Base-by-base conservation (phyloP, 92 coral and sea anemone species). In the Bergia puertoricense region DNA sequence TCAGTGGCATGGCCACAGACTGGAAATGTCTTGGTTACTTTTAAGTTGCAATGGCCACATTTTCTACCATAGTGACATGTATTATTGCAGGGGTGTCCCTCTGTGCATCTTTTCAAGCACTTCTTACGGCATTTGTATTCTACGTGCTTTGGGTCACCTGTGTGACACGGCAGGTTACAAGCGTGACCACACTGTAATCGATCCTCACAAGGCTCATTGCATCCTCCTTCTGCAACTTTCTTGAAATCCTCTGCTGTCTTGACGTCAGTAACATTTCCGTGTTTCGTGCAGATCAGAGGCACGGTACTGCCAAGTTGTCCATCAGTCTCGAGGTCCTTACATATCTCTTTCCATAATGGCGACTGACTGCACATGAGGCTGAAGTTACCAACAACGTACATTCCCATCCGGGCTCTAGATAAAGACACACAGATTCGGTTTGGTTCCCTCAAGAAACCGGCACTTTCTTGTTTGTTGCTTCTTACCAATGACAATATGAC, bases 351-450 rank as follows among this genome's bases (percentile, higher is more conserved):
- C 96, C 96, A 94, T 50, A 94, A 86, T 9, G 54, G 38, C 79
- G 86, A 85, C 22, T 89, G 72, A 23, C 79, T 83, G 57, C 85
- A 86, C 43, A 94, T 65, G 51, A 94, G 90, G 41, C 45, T 89
- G 86, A 90, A 92, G 51, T 94, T 91, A 5, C 96, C 96, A 42
- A 94, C 86, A 82, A 93, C 91, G 74, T 94, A 94, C 80, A 94
- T 74, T 41, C 93, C 96, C 84, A 86, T 23, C 16, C 94, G 93
- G 18, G 96, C 96, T 83, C 96, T 77, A 15, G 96, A 94, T 65
- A 94, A 48, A 41, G 96, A 93, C 16, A 94, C 96, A 62, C 96
- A 94, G 79, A 94, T 90, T 86, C 97, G 88, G 88, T 92, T 94
- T 69, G 97, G 74, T 6, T 92, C 93, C 8, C 77, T 86, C 14